Percentiles rank a stretch among this genome's conserved stretches.
These are phyloP conservation scores for Pristionchus mayeri DNA, from an alignment of 2,888 invertebrate species.

Conservation along the genomic window DNA sequence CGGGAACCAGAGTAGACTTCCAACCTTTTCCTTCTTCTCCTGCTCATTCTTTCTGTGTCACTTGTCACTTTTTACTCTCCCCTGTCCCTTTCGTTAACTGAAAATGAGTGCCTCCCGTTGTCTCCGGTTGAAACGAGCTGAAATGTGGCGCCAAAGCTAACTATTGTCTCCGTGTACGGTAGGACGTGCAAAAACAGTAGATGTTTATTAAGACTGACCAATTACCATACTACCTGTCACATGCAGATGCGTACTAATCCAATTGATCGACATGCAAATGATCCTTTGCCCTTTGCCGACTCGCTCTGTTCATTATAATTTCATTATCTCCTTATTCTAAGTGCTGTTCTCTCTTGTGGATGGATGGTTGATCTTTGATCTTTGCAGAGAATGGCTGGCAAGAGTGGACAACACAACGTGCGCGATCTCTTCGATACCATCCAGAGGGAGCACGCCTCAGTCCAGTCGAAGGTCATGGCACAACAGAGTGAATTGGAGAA, in stretches of 20 bases:
- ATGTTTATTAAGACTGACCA: too few species aligned
- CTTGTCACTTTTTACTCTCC: not conserved
- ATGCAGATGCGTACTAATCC: too few species aligned
- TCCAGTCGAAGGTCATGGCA: constrained; percentile 1
- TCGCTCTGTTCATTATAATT: too few species aligned
- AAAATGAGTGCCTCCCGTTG: not conserved
- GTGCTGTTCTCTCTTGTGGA: too few species aligned
- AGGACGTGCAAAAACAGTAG: too few species aligned
- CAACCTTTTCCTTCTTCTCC: not conserved
- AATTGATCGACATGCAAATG: too few species aligned
- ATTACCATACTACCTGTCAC: too few species aligned
- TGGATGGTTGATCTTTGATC: constrained; percentile 18
- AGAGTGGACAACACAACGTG: not conserved
- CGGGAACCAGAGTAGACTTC: constrained; percentile 3
- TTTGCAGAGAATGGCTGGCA: constrained; percentile 29
- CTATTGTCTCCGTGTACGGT: not conserved
- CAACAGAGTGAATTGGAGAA: not conserved
- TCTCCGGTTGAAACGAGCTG: constrained; percentile 12
- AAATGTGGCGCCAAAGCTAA: constrained; percentile 29
- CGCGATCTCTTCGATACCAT: constrained; percentile 28
- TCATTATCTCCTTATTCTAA: too few species aligned
- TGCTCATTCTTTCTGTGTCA: not conserved
- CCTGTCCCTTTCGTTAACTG: not conserved
- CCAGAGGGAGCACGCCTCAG: not conserved
- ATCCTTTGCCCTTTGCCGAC: too few species aligned